A percentile compares a stretch with the other conserved stretches of the same genome.
Evolutionary conservation across 92 coral and sea anemone species (phyloP).

Genomic region (Bergia sp.): DNA sequence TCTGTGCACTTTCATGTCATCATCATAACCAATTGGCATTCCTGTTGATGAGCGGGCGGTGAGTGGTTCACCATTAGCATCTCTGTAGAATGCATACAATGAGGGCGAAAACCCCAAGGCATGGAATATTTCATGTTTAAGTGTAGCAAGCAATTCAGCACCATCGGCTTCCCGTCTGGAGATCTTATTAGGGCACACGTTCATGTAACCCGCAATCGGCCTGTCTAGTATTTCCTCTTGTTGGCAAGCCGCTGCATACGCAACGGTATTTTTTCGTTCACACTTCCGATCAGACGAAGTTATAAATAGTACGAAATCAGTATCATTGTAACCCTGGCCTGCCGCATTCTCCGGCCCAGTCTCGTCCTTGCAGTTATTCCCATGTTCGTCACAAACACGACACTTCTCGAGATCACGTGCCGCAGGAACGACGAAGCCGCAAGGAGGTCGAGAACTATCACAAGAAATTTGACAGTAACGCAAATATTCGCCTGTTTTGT

Average conservation of each 20-base stretch:
- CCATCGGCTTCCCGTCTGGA: constrained; percentile 51
- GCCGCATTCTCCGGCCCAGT: constrained; percentile 49
- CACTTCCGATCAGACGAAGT: constrained; percentile 75
- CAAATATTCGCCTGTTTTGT: constrained; percentile 66
- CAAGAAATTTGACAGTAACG: constrained; percentile 80
- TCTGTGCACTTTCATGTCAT: constrained; percentile 14
- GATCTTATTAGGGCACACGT: constrained; percentile 79
- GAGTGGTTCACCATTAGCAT: constrained; percentile 70
- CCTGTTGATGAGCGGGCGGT: constrained; percentile 72
- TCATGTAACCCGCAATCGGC: constrained; percentile 95
- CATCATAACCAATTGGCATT: constrained; percentile 54
- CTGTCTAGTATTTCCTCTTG: constrained; percentile 83
- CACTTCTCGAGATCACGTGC: constrained; percentile 80
- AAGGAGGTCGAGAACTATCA: constrained; percentile 58
- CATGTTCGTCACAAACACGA: constrained; percentile 69
- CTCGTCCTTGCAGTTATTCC: constrained; percentile 61
- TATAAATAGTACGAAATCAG: constrained; percentile 86
- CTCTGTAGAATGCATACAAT: constrained; percentile 83
- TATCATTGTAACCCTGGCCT: constrained; percentile 67
- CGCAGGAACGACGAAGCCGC: constrained; percentile 65
- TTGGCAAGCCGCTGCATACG: constrained; percentile 90
- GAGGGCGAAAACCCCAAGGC: constrained; percentile 95
- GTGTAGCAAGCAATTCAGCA: constrained; percentile 77
- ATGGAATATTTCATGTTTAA: constrained; percentile 95
- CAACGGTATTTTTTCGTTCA: constrained; percentile 64